Evolutionary conservation across 2,797 vertebrate genomes (phyloP).

Genomic region (Rhodeus uyekii): DNA sequence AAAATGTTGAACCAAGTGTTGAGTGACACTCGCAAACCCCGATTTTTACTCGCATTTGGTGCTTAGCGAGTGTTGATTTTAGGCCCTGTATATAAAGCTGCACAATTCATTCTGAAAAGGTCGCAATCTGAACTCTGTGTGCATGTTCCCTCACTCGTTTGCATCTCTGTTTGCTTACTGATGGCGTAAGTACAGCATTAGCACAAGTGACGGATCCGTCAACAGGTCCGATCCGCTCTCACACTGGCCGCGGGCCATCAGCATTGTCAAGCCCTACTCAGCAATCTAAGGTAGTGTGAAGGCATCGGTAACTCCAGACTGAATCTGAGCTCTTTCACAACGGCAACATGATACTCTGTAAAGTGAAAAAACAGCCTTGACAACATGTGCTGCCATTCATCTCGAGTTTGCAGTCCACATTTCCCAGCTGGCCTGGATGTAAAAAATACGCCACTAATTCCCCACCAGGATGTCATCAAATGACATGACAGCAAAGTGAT

Average conservation of each 20-base stretch:
- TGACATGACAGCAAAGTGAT: conserved; percentile 23
- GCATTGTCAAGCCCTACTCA: conserved; percentile 18
- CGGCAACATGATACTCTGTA: conserved; percentile 9
- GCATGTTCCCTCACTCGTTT: background rate
- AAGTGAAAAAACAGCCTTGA: background rate
- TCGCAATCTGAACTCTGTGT: background rate
- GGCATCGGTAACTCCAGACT: conserved; percentile 22
- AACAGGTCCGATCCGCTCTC: background rate
- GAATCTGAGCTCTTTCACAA: conserved; percentile 8
- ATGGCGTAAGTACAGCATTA: background rate
- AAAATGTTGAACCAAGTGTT: background rate
- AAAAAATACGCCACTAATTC: conserved; percentile 31
- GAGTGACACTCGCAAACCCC: background rate
- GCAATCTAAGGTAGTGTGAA: conserved; percentile 1
- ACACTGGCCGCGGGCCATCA: background rate
- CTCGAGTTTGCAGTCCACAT: conserved; percentile 15
- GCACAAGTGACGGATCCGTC: background rate
- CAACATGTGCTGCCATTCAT: conserved; percentile 28
- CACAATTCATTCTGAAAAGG: background rate
- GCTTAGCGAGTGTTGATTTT: too few relatives aligned
- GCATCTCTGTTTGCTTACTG: background rate
- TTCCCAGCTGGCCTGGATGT: conserved; percentile 2
- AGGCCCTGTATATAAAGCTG: too few relatives aligned
- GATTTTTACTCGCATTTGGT: background rate
- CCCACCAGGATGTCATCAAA: conserved; percentile 6